Base-by-base conservation (phyloP, 37 sponge, comb jelly and placozoan genomes). In the Aphrocallistes beatrix region DNA sequence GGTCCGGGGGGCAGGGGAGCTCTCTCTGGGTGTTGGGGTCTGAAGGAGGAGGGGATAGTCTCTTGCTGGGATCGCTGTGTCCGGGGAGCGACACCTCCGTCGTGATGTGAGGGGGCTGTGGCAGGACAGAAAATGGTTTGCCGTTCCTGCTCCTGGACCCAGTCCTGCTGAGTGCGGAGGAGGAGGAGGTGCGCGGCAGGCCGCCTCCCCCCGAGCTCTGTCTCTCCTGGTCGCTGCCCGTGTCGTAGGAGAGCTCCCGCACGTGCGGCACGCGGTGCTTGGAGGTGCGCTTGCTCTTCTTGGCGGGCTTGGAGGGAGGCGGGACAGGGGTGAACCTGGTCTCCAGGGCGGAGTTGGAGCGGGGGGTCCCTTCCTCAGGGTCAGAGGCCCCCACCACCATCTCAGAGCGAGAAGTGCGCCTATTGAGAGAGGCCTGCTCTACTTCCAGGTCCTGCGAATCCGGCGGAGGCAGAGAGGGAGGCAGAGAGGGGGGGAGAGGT, bases 251-350 rank as follows among this genome's bases (percentile, higher is more conserved):
- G 34, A 19, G 3, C 28, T 60, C 75, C 8, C 32, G 75, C 25
- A 13, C 3, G n/a, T 60, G 10, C 25, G 75, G n/a, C 3, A 60
- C 75, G 75, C 34, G 75, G 34, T 30, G 75, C 75, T 60, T 60
- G 34, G 75, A 60, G 34, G 28, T 60, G 75, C 75, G 10, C 75
- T 60, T 60, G 75, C 6, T 60, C 75, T 60, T 60, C 75, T 60
- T 60, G 75, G 28, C 28, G 28, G 10, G 75, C 75, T 60, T 60
- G 75, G 75, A 13, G 75, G 75, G 75, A n/a, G n/a, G n/a, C 10
- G 75, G 75, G 3, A 28, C 75, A 3, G 75, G 75, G 6, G 75
- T 13, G 75, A 60, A 60, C n/a, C 75, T 60, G 25, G 75, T 21
- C 75, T 60, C 75, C 17, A 60, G 75, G 34, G 75, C 75, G 34